phyloP scores from a whole-genome alignment of 2,888 invertebrate genomes.

The Chouioia cunea region DNA sequence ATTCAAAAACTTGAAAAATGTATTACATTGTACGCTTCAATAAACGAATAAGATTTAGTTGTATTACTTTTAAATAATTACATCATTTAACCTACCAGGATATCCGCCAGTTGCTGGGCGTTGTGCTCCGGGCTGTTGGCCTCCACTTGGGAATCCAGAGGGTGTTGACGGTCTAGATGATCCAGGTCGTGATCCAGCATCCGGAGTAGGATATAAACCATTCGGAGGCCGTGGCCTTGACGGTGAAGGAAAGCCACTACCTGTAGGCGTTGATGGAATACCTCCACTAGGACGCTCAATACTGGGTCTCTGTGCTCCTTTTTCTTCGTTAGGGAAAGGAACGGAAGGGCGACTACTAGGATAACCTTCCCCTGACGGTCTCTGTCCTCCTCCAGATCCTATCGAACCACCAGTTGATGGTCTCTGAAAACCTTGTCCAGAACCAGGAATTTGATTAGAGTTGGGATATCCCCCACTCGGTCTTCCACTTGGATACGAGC shows the following conservation, averaged over 20 bases:
- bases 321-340: conserved; percentile 53
- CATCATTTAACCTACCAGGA: conserved; percentile 23
- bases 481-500: conserved; percentile 50
- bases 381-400: conserved; percentile 56
- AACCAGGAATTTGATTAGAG: conserved; percentile 50
- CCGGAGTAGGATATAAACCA: conserved; percentile 39
- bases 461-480: conserved; percentile 51
- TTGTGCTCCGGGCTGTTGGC: conserved; percentile 46
- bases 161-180: conserved; percentile 48
- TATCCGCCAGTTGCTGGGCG: conserved; percentile 55
- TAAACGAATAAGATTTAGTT: too few species aligned
- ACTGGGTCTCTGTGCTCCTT: conserved; percentile 46
- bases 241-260: conserved; percentile 40
- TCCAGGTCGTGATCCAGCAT: conserved; percentile 29
- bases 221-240: conserved; percentile 52
- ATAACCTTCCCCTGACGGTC: conserved; percentile 59
- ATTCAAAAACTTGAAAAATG: conserved; percentile 1
- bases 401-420: conserved; percentile 52
- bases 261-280: conserved; percentile 38
- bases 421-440: conserved; percentile 54
- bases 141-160: conserved; percentile 46
- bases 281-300: conserved; percentile 48
- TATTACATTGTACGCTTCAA: too few species aligned
- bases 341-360: conserved; percentile 54
- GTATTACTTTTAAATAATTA: too few species aligned